Evolutionary conservation across 1,140 invertebrate genomes (phyloP).

Genomic region (Trichonephila clavata): DNA sequence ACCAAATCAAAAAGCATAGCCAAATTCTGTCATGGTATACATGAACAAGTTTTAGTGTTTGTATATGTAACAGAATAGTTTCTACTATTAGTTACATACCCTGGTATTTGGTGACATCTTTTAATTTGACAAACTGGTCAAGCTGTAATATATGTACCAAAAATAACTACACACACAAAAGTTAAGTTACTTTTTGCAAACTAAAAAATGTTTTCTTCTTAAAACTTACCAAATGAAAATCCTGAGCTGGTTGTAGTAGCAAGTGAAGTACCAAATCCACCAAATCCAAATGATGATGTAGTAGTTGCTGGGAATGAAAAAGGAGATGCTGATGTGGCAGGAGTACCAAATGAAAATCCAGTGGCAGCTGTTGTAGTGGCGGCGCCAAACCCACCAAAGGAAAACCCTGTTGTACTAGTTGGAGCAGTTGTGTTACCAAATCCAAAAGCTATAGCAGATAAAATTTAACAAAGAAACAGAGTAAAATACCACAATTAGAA

Average conservation of each 20-base stretch:
- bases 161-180: too few relatives aligned
- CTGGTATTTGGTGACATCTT: too few relatives aligned
- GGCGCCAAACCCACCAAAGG: conserved; percentile 77
- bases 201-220: too few relatives aligned
- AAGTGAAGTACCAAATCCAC: conserved; percentile 84
- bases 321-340: conserved; percentile 81
- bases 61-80: too few relatives aligned
- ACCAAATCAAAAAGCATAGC: too few relatives aligned
- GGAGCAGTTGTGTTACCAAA: conserved; percentile 49
- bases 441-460: conserved; percentile 22
- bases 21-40: too few relatives aligned
- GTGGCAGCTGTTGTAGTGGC: conserved; percentile 78
- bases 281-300: conserved; percentile 79
- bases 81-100: too few relatives aligned
- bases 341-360: conserved; percentile 81
- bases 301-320: conserved; percentile 80
- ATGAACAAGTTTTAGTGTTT: too few relatives aligned
- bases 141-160: too few relatives aligned
- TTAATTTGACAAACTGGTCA: too few relatives aligned
- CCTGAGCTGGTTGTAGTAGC: conserved; percentile 79
- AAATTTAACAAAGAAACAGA: background rate
- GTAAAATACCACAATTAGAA: too few relatives aligned
- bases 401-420: conserved; percentile 64
- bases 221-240: conserved; percentile 77
- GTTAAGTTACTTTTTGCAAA: too few relatives aligned